Evolutionary conservation across 2,113 vertebrate species (phyloP), one percentile per base, ranked within the genome.

Genomic region (Protomyctophum bolini): DNA sequence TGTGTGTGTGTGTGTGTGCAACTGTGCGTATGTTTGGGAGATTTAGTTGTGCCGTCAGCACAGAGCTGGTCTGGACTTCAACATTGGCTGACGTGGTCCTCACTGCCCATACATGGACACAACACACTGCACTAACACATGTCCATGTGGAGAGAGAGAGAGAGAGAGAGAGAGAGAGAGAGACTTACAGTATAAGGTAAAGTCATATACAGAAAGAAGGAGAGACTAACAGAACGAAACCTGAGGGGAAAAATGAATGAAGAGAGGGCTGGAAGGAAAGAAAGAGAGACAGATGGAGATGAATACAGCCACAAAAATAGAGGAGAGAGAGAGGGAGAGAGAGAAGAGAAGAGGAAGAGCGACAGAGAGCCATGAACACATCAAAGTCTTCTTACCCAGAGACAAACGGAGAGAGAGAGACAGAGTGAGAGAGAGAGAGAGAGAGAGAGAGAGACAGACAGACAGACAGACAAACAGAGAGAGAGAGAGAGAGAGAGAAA

Each of bases 51-150:
- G 66, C 45, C 47, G 41, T 41, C 33, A 81, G 78, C 58, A 15
- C 41, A 41, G 33, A 14, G 41, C 60, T 8, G 58, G 46, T 29
- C 66, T 28, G 51, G 55, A 41, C 66, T 57, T 14, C 46, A 62
- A 62, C 33, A 68, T 51, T 48, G 41, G 14, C 66, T 29, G 47
- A 49, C 55, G 66, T 49, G 28, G 50, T 41, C 28, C 10, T 15
- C 14, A 6, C 75, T 77, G 75, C 73, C 84, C 86, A 72, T 84
- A 87, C 63, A 87, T 84, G 85, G 84, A 76, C 83, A 81, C 48
- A n/a, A n/a, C 29, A 28, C 73, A 46, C 14, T 5, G 68, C 28
- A 51, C 8, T 51, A 47, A 45, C 68, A 62, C 58, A 70, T 70
- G 68, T 58, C 60, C 60, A 48, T 45, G 29, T 28, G 10, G 0